A percentile compares a stretch with the other conserved stretches of the same genome.
These are phyloP conservation scores for Eucera pruinosa DNA, from an alignment of 2,888 invertebrate genomes.

Conservation along the genomic window DNA sequence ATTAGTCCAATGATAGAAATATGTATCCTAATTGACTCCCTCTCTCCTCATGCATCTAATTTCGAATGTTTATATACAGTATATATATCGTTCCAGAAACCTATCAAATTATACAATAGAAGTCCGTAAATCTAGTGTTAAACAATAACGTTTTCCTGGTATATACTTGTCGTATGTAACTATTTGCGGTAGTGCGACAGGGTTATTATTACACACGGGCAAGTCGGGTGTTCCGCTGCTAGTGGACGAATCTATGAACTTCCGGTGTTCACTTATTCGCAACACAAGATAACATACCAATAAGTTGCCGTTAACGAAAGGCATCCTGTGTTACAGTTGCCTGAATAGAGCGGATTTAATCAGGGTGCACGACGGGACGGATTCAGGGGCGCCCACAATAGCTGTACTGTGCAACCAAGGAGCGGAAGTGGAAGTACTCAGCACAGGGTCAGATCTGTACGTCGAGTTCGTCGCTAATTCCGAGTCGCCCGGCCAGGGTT, in stretches of 20 bases:
- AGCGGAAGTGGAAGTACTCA: constrained; percentile 91
- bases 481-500: constrained; percentile 91
- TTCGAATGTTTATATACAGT: too few relatives aligned
- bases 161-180: too few relatives aligned
- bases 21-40: too few relatives aligned
- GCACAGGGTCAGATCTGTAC: constrained; percentile 92
- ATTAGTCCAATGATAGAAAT: too few relatives aligned
- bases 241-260: background rate
- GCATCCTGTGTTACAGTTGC: constrained; percentile 88
- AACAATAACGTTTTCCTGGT: too few relatives aligned
- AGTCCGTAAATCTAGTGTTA: too few relatives aligned
- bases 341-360: constrained; percentile 93
- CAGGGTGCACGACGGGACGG: constrained; percentile 93
- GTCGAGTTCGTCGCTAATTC: constrained; percentile 95
- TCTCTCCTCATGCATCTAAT: too few relatives aligned
- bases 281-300: constrained; percentile 30
- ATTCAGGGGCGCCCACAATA: constrained; percentile 90
- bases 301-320: constrained; percentile 67
- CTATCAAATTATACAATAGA: too few relatives aligned
- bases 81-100: too few relatives aligned
- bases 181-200: too few relatives aligned
- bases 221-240: too few relatives aligned
- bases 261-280: constrained; percentile 16
- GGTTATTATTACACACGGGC: too few relatives aligned
- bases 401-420: constrained; percentile 93